These are phyloP conservation scores for Leucoraja ocellata DNA, from an alignment of 2,797 vertebrate species.

Conservation along the genomic window DNA sequence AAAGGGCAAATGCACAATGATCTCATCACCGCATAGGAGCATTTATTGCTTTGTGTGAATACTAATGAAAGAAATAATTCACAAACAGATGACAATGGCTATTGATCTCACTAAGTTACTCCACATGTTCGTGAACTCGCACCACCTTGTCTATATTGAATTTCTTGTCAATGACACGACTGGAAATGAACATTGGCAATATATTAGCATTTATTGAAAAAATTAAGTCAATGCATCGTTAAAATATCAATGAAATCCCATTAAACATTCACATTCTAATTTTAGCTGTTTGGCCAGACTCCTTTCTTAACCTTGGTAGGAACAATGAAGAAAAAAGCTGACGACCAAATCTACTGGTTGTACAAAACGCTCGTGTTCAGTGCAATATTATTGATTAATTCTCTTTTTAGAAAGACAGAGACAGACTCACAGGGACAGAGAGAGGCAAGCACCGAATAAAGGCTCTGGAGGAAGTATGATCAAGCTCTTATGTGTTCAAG, in stretches of 20 bases:
- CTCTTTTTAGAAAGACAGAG: not conserved
- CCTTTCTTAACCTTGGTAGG: not conserved
- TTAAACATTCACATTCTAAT: not conserved
- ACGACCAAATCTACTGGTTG: not conserved
- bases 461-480: too few species aligned
- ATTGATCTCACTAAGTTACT: conserved; percentile 29
- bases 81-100: not conserved
- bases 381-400: not conserved
- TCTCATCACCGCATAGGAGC: not conserved
- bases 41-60: conserved; percentile 26
- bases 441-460: not conserved
- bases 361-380: too few species aligned
- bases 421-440: not conserved
- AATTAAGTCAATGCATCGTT: not conserved
- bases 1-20: conserved; percentile 22
- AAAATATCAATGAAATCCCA: not conserved
- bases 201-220: not conserved
- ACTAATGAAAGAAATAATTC: conserved; percentile 17
- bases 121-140: not conserved
- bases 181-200: not conserved
- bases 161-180: not conserved
- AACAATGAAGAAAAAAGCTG: not conserved
- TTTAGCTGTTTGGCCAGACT: not conserved
- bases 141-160: not conserved
- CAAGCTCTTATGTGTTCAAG: not conserved